Evolutionary conservation across 2,797 vertebrate genomes (phyloP).

Genomic region (Microtus californicus): DNA sequence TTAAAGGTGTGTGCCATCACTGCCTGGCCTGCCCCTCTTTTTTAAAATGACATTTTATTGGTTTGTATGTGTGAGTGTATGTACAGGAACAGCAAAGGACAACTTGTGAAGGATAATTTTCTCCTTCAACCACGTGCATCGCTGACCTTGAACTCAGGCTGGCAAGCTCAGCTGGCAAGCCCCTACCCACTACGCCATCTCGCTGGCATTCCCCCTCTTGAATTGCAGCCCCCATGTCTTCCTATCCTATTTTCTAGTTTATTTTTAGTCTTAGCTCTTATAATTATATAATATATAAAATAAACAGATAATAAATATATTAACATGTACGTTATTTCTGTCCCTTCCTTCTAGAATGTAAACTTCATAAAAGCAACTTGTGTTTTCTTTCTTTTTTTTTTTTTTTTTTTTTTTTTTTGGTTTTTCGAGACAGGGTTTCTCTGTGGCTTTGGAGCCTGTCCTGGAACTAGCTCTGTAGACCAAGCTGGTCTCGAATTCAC

Average conservation of each 20-base stretch:
- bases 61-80: neutral
- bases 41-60: neutral
- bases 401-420: no score
- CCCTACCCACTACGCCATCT: neutral
- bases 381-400: neutral
- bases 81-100: neutral
- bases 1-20: neutral
- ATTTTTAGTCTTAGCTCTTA: constrained; percentile 59
- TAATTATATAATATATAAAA: neutral
- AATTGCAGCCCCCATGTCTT: neutral
- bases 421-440: no score
- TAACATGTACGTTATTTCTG: constrained; percentile 51
- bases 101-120: neutral
- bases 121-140: no score
- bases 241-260: neutral
- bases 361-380: constrained; percentile 52
- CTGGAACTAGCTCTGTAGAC: no score
- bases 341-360: constrained; percentile 22
- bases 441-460: no score
- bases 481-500: no score
- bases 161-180: neutral
- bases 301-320: constrained; percentile 30
- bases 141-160: neutral
- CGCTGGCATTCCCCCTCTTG: neutral
- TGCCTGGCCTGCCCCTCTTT: neutral